Evolutionary conservation across 2,113 vertebrate genomes (phyloP).

Genomic region (Mormyrus lacerda): DNA sequence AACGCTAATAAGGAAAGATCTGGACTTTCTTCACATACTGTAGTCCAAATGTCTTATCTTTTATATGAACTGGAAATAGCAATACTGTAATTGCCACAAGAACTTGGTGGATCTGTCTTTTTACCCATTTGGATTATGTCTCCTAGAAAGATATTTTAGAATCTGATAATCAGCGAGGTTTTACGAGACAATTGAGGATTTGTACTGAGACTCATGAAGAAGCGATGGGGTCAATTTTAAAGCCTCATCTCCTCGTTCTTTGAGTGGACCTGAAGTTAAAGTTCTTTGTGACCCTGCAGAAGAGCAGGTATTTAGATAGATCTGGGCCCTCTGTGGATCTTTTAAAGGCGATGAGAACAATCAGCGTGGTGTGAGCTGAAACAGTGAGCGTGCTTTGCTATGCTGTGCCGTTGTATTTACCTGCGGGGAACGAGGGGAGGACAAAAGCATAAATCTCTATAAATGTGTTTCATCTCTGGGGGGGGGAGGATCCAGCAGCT

Average conservation of each 20-base stretch:
- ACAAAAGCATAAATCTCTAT: not conserved
- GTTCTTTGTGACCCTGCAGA: not conserved
- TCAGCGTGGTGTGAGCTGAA: not conserved
- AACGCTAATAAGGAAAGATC: not conserved
- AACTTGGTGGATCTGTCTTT: not conserved
- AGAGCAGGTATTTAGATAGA: not conserved
- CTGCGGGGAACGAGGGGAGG: not conserved
- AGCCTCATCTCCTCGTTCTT: not conserved
- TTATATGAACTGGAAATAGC: not conserved
- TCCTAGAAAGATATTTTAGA: not conserved
- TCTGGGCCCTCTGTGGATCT: not conserved
- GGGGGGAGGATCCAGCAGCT: not conserved
- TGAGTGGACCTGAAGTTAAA: not conserved
- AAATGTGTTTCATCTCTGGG: not conserved
- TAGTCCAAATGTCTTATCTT: not conserved
- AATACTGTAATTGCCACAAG: not conserved
- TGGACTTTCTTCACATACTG: not conserved
- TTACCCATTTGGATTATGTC: not conserved
- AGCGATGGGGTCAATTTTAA: not conserved
- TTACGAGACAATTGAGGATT: not conserved
- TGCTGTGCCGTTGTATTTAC: not conserved
- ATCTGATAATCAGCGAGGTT: not conserved
- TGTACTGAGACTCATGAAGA: not conserved
- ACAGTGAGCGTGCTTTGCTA: not conserved
- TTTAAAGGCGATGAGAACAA: not conserved